Base-by-base conservation (phyloP, 2,797 vertebrate genomes). In the Rhinatrema bivittatum region DNA sequence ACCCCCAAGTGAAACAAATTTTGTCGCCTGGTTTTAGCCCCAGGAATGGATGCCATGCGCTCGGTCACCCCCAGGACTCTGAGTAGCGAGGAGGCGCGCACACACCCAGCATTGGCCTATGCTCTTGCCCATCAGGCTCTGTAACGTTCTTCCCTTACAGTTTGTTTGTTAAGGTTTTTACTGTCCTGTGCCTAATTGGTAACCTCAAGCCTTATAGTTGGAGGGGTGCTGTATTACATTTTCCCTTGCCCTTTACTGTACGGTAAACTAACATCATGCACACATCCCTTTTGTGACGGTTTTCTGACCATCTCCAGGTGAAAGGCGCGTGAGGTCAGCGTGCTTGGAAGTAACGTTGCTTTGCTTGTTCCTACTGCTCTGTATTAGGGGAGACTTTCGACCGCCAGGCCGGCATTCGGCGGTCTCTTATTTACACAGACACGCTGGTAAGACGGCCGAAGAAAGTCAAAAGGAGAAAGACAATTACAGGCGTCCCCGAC, bases 381-480 rank as follows among this genome's bases (percentile, higher is more conserved):
- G 72, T 77, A 89, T 89, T 87, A 99, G 96, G 96, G 86, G 88
- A 92, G 89, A 94, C 89, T 81, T 98, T 99, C 86, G 94, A 98
- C 86, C 94, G 93, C 68, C 96, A 98, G 70, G 96, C 96, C 77
- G 94, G 88, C 84, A 76, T 94, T 79, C 91, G 94, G 79, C 93
- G 91, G 84, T 97, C 94, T 84, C 87, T 97, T 81, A 91, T 94
- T 90, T 94, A 93, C 88, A 89, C 90, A 82, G 94, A 98, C 82
- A 95, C 91, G 77, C 86, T 97, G 82, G 88, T 92, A 88, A 96
- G 91, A 78, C 88, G 94, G 75, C 87, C 93, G 89, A 96, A 94
- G 92, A 97, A 97, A 90, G 91, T 97, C 91, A 98, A 89, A 90
- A 92, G 96, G 89, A 93, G 96, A 98, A 97, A 98, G 91, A 99